Base-by-base conservation (phyloP, 2,888 invertebrate genomes). In the Papilio protenor region DNA sequence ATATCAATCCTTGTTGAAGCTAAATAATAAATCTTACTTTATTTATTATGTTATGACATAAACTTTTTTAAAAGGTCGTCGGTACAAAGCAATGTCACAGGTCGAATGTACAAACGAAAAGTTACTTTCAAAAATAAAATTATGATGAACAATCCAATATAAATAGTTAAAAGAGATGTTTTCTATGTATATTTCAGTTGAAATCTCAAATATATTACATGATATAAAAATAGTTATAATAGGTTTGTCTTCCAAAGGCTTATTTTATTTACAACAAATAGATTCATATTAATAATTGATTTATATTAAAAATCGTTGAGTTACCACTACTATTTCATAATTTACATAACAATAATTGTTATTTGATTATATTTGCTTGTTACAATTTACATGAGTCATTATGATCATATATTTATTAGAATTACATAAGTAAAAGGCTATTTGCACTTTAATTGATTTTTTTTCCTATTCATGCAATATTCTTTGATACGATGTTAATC, bases 1-100 rank as follows among this genome's bases (percentile, higher is more conserved):
- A 40, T n/a, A n/a, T n/a, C 12, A 69, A 45, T 69, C 21, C 11
- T 45, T n/a, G 45, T 69, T 21, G 45, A 45, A 45, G n/a, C 33
- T 21, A 45, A 21, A 21, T 45, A 18, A 3, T 45, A n/a, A 6
- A 18, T 45, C 3, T 4, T 69, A 21, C 45, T 12, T 40, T 69
- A 21, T 4, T 5, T 69, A n/a, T 66, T 12, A 21, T 61, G 40
- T 61, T 72, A 76, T 76, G 76, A 55, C 73, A 77, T 69, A 52
- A 82, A 86, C 83, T 84, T 83, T 81, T 83, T 84, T 80, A 77
- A 90, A 88, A 92, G 91, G 92, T 92, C 92, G 87, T 82, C 81
- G 79, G 81, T 81, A 81, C 81, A 78, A 75, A 59, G 77, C 83
- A 84, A 83, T 82, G 82, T 82, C 83, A 82, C 18, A 23, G 71